A percentile compares a stretch with the other conserved stretches of the same genome.
Conservation (phyloP, 2,797 vertebrate species). For the Phrynocephalus forsythii region DNA sequence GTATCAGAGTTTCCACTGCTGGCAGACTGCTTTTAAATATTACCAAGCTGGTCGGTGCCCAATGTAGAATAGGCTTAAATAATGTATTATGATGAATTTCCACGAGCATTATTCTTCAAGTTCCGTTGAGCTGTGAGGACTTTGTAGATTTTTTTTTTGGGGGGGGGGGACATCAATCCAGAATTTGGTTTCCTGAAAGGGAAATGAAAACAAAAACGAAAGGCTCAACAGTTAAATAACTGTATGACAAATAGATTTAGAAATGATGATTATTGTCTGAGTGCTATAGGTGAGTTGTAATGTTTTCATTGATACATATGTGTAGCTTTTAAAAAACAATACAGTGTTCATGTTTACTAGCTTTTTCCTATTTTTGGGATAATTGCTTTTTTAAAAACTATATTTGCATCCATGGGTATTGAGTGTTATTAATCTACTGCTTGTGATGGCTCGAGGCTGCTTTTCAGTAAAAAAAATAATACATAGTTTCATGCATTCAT, state of each 20-base stretch:
- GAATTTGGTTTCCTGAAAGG: conserved; percentile 58
- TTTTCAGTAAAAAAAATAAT: conserved; percentile 30
- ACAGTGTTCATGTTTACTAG: conserved; percentile 25
- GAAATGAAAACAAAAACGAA: conserved; percentile 50
- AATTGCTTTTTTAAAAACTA: conserved; percentile 46
- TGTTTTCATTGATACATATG: conserved; percentile 48
- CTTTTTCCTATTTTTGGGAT: conserved; percentile 47
- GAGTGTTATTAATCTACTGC: conserved; percentile 55
- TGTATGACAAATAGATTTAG: conserved; percentile 58
- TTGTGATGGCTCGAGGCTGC: conserved; percentile 51
- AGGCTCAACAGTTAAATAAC: conserved; percentile 42
- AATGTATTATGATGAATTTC: conserved; percentile 74
- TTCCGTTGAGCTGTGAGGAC: conserved; percentile 60
- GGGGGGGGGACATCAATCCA: conserved; percentile 47
- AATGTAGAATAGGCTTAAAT: conserved; percentile 77
- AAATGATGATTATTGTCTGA: conserved; percentile 59
- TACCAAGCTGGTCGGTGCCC: conserved; percentile 77
- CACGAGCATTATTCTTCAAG: conserved; percentile 58
- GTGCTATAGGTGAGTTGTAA: conserved; percentile 46
- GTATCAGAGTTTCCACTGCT: conserved; percentile 81
- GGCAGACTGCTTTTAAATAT: conserved; percentile 85
- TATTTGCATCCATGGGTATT: conserved; percentile 43
- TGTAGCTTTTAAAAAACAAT: conserved; percentile 52
- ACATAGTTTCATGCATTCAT: conserved; percentile 40
- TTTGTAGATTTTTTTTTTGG: conserved; percentile 56